Evolutionary conservation across 2,888 invertebrate genomes (phyloP).

Genomic region (Pollenia angustigena): DNA sequence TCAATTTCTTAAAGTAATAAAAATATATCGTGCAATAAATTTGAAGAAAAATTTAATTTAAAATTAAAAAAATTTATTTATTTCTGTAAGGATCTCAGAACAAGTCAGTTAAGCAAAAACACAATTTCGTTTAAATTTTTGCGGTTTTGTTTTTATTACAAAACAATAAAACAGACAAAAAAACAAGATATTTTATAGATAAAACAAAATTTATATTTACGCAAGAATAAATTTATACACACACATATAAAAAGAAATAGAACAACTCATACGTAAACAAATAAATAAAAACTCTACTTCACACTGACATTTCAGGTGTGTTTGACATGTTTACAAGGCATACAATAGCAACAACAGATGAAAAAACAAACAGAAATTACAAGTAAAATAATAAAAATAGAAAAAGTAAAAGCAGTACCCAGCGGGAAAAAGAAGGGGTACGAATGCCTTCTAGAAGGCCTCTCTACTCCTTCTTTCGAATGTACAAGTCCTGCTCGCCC

Average conservation of each 20-base stretch:
- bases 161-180: not conserved
- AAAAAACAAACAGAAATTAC: not conserved
- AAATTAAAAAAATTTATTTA: not conserved
- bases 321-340: slow-evolving; percentile 33
- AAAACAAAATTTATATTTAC: slow-evolving; percentile 7
- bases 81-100: not conserved
- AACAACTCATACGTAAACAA: slow-evolving; percentile 33
- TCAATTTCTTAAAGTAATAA: not conserved
- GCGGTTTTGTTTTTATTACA: slow-evolving; percentile 13
- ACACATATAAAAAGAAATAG: not conserved
- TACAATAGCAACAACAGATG: slow-evolving; percentile 4
- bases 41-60: not conserved
- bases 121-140: not conserved
- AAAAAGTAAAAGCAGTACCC: not conserved
- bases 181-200: slow-evolving; percentile 10
- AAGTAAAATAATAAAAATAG: not conserved
- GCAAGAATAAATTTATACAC: not conserved
- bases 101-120: not conserved
- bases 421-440: too few species aligned
- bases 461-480: too few species aligned
- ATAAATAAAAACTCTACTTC: slow-evolving; percentile 19
- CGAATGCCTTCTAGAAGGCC: too few species aligned
- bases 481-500: too few species aligned
- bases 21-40: not conserved
- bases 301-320: slow-evolving; percentile 54